These are phyloP conservation scores for Enteromius radiatus DNA, from an alignment of 2,797 vertebrate species.

Conservation along the genomic window DNA sequence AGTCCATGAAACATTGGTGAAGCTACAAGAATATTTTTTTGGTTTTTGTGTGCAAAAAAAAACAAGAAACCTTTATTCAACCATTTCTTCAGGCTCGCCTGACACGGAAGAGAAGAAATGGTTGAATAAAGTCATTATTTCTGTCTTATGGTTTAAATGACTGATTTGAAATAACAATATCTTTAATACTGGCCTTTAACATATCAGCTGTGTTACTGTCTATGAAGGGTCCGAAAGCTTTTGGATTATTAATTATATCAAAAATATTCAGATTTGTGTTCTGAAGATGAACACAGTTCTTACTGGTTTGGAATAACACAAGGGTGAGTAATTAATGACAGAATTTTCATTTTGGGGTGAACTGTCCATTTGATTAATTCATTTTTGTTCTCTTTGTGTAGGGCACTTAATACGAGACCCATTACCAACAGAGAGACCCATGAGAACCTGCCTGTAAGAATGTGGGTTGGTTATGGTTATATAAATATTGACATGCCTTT, in stretches of 20 bases:
- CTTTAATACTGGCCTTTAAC: not conserved
- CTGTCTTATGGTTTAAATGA: not conserved
- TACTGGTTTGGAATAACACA: not conserved
- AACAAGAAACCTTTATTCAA: not conserved
- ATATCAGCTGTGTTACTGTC: not conserved
- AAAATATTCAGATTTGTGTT: not conserved
- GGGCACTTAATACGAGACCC: conserved; percentile 54
- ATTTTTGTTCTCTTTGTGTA: conserved; percentile 55
- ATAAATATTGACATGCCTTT: conserved; percentile 43
- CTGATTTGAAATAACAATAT: not conserved
- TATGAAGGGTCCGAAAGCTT: not conserved
- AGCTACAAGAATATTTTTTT: too few species aligned
- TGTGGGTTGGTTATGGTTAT: conserved; percentile 43
- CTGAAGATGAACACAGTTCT: not conserved
- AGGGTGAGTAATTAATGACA: not conserved
- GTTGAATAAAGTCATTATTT: not conserved
- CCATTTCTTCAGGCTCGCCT: not conserved
- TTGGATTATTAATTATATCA: not conserved
- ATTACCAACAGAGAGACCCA: conserved; percentile 1
- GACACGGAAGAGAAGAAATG: not conserved
- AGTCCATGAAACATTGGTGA: too few species aligned
- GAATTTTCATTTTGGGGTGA: not conserved
- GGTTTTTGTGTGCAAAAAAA: not conserved
- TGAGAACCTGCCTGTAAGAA: conserved; percentile 17
- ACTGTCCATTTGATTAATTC: conserved; percentile 2